Evolutionary conservation across 2,113 vertebrate species (phyloP).

Genomic region (Hyperoodon ampullatus): DNA sequence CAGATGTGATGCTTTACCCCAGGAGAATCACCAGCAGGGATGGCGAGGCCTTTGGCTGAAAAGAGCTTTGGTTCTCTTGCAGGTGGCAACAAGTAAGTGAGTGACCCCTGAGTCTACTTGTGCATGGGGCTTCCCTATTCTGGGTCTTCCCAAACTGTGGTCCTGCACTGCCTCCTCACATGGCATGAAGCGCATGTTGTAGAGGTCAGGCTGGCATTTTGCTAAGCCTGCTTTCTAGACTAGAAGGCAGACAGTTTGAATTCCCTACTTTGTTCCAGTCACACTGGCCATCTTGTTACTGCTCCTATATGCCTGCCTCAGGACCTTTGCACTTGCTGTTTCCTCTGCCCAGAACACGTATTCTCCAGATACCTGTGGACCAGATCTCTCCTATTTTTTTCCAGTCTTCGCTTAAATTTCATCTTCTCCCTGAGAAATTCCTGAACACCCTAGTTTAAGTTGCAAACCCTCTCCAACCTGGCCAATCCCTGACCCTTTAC

Average conservation of each 20-base stretch:
- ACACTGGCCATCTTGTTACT: neutral
- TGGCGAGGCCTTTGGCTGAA: rapidly evolving
- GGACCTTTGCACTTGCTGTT: neutral
- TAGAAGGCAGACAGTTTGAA: neutral
- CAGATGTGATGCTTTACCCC: neutral
- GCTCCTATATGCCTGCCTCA: neutral
- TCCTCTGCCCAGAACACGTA: neutral
- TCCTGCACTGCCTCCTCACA: too few species aligned
- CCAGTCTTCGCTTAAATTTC: neutral
- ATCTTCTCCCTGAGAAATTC: neutral
- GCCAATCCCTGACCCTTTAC: neutral
- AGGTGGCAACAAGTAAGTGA: neutral
- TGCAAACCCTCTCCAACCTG: neutral
- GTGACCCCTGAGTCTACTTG: neutral
- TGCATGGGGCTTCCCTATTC: rapidly evolving
- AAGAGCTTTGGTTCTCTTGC: neutral
- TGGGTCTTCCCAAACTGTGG: neutral
- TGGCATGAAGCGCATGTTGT: rapidly evolving
- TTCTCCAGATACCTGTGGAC: neutral
- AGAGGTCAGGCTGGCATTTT: neutral
- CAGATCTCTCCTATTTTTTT: neutral
- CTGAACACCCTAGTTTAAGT: neutral
- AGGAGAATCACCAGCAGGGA: neutral
- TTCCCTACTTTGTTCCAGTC: neutral
- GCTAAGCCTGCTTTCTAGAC: neutral